A percentile compares a stretch with the other conserved stretches of the same genome.
Evolutionary conservation across 2,797 vertebrate genomes (phyloP).

Genomic region (Alosa sapidissima): DNA sequence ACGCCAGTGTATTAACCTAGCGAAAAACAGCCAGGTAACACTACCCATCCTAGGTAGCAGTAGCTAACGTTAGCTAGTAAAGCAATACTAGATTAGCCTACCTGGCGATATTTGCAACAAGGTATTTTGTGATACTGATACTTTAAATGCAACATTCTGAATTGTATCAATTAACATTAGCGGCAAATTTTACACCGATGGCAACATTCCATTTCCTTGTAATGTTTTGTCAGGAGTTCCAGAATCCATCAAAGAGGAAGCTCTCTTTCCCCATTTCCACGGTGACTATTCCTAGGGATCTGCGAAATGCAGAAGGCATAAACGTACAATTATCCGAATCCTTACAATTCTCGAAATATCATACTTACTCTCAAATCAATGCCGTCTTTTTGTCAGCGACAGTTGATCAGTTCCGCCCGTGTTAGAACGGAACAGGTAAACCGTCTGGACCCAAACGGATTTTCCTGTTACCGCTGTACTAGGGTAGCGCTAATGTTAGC

Average conservation of each 20-base stretch:
- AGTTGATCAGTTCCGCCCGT: neutral
- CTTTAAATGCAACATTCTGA: neutral
- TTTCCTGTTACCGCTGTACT: conserved; percentile 56
- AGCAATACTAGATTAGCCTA: neutral
- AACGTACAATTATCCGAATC: neutral
- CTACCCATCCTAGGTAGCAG: neutral
- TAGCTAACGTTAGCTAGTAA: neutral
- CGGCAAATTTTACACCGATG: neutral
- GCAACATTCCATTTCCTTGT: neutral
- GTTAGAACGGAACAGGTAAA: conserved; percentile 3
- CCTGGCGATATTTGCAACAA: neutral
- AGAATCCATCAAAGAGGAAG: conserved; percentile 16
- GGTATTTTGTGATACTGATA: neutral
- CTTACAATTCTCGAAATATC: neutral
- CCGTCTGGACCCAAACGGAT: conserved; percentile 69
- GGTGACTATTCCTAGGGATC: neutral
- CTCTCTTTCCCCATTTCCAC: conserved; percentile 8
- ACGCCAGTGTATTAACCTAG: neutral
- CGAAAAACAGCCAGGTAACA: neutral
- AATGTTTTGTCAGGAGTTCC: neutral
- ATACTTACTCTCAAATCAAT: conserved; percentile 17
- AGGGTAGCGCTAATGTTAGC: conserved; percentile 66
- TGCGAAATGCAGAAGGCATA: neutral
- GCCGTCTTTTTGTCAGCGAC: neutral
- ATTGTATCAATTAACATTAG: neutral